These are phyloP conservation scores for Asobara japonica DNA, from an alignment of 1,140 invertebrate genomes.

Conservation along the genomic window DNA sequence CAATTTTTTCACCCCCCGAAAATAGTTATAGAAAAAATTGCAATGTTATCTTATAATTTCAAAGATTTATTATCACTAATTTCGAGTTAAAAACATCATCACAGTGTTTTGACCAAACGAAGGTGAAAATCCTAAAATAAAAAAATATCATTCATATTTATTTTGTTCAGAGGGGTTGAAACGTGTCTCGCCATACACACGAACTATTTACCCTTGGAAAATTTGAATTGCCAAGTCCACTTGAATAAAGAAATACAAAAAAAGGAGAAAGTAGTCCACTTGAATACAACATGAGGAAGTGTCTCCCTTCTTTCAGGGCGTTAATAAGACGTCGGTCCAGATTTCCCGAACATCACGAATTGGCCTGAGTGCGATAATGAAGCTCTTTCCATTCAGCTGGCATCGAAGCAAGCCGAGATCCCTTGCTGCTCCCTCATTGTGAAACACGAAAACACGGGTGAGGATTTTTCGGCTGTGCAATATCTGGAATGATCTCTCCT, in stretches of 20 bases:
- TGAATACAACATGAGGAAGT: background rate
- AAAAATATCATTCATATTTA: too few relatives aligned
- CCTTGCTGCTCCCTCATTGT: slow-evolving; percentile 13
- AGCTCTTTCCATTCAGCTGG: slow-evolving; percentile 34
- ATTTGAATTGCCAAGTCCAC: too few relatives aligned
- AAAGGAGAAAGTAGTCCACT: background rate
- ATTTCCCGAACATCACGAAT: slow-evolving; percentile 24
- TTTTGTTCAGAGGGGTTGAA: too few relatives aligned
- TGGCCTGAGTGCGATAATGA: slow-evolving; percentile 27
- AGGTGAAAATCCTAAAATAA: too few relatives aligned
- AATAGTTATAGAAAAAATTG: too few relatives aligned
- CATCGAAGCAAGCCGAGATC: slow-evolving; percentile 8
- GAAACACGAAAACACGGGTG: background rate
- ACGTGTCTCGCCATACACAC: too few relatives aligned
- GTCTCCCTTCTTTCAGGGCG: background rate
- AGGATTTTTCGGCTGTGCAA: background rate
- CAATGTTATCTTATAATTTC: too few relatives aligned
- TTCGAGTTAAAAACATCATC: too few relatives aligned
- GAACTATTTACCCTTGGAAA: too few relatives aligned
- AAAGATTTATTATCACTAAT: too few relatives aligned
- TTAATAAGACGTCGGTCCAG: slow-evolving; percentile 26
- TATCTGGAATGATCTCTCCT: background rate
- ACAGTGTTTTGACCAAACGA: too few relatives aligned
- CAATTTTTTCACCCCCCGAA: too few relatives aligned
- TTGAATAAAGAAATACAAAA: background rate